Evolutionary conservation across 2,797 vertebrate species (phyloP).

Genomic region (Neomorphus geoffroyi): DNA sequence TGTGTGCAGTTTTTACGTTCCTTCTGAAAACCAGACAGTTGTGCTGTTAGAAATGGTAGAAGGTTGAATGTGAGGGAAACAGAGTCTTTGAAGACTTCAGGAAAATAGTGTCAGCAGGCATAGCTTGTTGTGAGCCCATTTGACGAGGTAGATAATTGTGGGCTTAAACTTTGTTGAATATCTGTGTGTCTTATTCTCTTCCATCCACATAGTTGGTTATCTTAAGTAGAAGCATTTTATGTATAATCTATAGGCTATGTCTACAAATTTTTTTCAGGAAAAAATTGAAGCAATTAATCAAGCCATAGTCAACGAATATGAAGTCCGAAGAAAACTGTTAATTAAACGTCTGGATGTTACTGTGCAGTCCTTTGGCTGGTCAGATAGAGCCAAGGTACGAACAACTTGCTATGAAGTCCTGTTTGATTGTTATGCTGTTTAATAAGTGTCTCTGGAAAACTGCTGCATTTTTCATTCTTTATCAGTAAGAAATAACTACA

Average conservation of each 20-base stretch:
- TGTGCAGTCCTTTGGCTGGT: constrained; percentile 98
- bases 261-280: constrained; percentile 81
- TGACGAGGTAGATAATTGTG: not conserved
- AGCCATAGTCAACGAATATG: constrained; percentile 93
- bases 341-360: constrained; percentile 97
- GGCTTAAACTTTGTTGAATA: not conserved
- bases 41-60: not conserved
- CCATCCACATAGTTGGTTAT: not conserved
- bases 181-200: not conserved
- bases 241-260: not conserved
- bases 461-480: not conserved
- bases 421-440: not conserved
- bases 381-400: constrained; percentile 93
- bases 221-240: not conserved
- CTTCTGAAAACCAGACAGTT: not conserved
- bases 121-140: not conserved
- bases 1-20: not conserved
- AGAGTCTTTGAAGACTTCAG: not conserved
- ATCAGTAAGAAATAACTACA: not conserved
- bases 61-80: not conserved
- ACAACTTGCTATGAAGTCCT: constrained; percentile 1
- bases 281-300: constrained; percentile 98
- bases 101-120: not conserved
- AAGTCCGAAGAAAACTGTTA: constrained; percentile 94
- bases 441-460: not conserved